Conservation (phyloP, 1,140 invertebrate species). For the Aphelenchoides fujianensis region DNA sequence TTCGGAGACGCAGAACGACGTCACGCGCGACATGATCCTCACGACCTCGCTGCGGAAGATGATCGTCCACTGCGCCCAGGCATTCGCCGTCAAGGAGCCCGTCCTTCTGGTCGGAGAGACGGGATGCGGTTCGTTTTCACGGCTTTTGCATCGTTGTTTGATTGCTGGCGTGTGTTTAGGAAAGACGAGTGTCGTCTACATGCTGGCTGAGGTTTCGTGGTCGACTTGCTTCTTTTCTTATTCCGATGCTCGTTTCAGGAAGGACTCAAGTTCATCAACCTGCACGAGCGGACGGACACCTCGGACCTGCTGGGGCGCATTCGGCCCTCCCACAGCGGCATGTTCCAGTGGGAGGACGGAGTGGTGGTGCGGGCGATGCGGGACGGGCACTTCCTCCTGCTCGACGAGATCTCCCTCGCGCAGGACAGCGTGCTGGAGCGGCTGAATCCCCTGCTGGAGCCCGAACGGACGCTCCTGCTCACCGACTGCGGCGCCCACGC, state of each 20-base stretch:
- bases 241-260: constrained; percentile 26
- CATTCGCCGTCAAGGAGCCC: constrained; percentile 86
- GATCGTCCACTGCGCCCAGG: constrained; percentile 82
- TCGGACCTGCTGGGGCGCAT: constrained; percentile 94
- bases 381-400: constrained; percentile 79
- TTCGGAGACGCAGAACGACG: background rate
- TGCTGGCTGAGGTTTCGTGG: constrained; percentile 1
- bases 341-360: constrained; percentile 98
- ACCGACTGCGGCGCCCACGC: constrained; percentile 68
- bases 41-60: constrained; percentile 72
- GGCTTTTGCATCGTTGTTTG: background rate
- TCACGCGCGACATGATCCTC: constrained; percentile 12
- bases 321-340: constrained; percentile 70
- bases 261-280: constrained; percentile 78
- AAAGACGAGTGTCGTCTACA: constrained; percentile 16
- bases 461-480: constrained; percentile 82
- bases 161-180: background rate
- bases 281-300: constrained; percentile 97
- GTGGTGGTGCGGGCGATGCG: constrained; percentile 87
- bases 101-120: constrained; percentile 94
- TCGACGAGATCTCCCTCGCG: constrained; percentile 97
- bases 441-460: constrained; percentile 91
- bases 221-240: no score
- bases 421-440: constrained; percentile 97
- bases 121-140: constrained; percentile 73